phyloP scores from a whole-genome alignment of 2,888 invertebrate species.

The Xestia ashworthii region DNA sequence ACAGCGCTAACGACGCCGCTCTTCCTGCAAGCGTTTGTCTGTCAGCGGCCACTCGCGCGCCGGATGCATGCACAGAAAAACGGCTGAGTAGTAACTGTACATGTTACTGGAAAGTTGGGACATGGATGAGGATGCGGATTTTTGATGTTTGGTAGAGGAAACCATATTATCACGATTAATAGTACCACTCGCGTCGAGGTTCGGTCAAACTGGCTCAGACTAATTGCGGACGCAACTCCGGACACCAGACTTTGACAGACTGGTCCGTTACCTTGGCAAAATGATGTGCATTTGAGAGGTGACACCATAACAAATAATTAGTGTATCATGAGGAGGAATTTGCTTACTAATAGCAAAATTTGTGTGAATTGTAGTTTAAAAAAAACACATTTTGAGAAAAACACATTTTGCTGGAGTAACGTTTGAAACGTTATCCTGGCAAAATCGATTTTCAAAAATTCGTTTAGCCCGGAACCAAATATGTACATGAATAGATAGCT shows the following conservation, averaged over 20 bases:
- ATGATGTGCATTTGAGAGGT: no score
- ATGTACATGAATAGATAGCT: no score
- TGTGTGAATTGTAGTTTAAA: no score
- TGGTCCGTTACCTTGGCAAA: no score
- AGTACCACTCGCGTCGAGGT: background rate
- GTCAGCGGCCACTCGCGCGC: conserved; percentile 81
- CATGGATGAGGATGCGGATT: background rate
- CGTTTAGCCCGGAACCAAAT: no score
- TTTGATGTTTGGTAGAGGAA: background rate
- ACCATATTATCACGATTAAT: background rate
- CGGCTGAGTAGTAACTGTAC: conserved; percentile 64
- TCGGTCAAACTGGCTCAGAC: background rate
- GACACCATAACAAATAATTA: no score
- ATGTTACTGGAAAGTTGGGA: conserved; percentile 59
- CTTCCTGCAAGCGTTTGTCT: conserved; percentile 88
- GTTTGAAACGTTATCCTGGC: no score
- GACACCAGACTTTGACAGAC: background rate
- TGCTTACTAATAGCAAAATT: no score
- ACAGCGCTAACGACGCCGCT: conserved; percentile 87
- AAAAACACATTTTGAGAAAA: no score
- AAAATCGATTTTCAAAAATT: no score
- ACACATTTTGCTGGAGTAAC: no score
- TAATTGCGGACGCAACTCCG: background rate
- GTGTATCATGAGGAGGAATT: no score
- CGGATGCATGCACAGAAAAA: conserved; percentile 83